Conservation (phyloP, 2,113 vertebrate genomes). For the Thalassoma bifasciatum region DNA sequence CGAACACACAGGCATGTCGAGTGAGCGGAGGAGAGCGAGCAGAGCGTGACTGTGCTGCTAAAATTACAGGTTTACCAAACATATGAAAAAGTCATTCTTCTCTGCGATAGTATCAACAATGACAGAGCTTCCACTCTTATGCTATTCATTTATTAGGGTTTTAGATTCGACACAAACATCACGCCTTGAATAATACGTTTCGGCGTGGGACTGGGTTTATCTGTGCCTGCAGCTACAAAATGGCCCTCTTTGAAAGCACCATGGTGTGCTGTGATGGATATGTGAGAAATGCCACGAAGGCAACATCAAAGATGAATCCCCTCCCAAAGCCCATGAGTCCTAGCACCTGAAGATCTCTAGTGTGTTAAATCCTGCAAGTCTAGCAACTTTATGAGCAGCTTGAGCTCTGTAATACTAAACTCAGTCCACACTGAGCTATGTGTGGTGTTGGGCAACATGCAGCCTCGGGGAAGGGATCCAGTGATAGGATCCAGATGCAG, state of each 20-base stretch:
- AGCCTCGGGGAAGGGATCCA: slow-evolving; percentile 23
- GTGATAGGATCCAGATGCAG: slow-evolving; percentile 27
- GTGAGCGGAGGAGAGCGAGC: background rate
- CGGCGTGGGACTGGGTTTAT: slow-evolving; percentile 1
- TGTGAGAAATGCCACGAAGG: slow-evolving; percentile 50
- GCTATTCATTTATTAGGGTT: background rate
- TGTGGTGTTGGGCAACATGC: slow-evolving; percentile 39
- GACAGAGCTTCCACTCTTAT: background rate
- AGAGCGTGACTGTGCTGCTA: slow-evolving; percentile 12
- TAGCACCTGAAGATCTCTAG: slow-evolving; percentile 55
- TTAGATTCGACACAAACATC: background rate
- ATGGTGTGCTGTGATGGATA: slow-evolving; percentile 31
- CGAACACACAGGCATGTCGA: slow-evolving; percentile 8
- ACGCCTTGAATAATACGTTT: background rate
- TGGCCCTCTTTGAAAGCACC: background rate
- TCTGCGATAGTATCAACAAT: background rate
- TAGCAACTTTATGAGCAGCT: slow-evolving; percentile 58
- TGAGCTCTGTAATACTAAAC: slow-evolving; percentile 48
- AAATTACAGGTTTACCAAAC: background rate
- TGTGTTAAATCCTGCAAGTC: slow-evolving; percentile 66
- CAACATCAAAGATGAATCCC: slow-evolving; percentile 58
- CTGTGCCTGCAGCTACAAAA: background rate
- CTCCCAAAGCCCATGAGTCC: slow-evolving; percentile 49
- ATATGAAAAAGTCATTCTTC: background rate
- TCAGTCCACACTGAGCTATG: slow-evolving; percentile 44